Evolutionary conservation across 2,797 vertebrate species (phyloP), one percentile per base, ranked within the genome.

Genomic region (Okamejei kenojei): DNA sequence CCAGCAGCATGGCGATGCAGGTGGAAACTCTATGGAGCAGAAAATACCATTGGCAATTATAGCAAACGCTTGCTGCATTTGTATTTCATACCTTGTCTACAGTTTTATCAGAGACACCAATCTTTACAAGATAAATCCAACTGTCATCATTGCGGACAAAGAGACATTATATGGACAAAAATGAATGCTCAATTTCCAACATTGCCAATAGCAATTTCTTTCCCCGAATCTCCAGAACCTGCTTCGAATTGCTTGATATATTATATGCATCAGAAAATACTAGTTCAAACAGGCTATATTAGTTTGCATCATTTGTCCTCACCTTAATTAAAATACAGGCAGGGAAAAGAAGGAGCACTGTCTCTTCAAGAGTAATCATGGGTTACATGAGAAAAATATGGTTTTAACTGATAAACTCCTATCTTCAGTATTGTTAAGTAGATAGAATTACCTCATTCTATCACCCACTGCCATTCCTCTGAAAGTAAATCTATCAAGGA

Each of bases 401-500:
- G 71, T 92, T 92, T 92, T 23, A 92, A 92, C 90, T 92, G 71
- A 74, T 92, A 92, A 74, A 92, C 54, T 92, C 90, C 90, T 74
- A 92, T 92, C 90, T 92, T 92, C 90, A 92, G 90, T 92, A 92
- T 71, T 92, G 68, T 92, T 92, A 92, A 92, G 90, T 92, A 92
- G 90, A 93, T 95, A 95, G 94, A 94, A 95, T 98, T 99, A 99
- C 99, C 99, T 99, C 97, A 99, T 98, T 96, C 99, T 99, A 98
- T 99, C 98, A 97, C 98, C 98, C 98, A 99, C 96, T 95, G 98
- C 97, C 95, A 98, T 98, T 97, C 98, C 98, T 98, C 98, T 98
- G 97, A 97, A 97, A 99, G 97, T 98, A 97, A 97, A 98, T 98
- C 98, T 99, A 98, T 94, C 96, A 96, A 97, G 95, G 96, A 96